Evolutionary conservation across 2,888 invertebrate genomes (phyloP), one percentile per base, ranked within the genome.

Genomic region (Drepana falcataria): DNA sequence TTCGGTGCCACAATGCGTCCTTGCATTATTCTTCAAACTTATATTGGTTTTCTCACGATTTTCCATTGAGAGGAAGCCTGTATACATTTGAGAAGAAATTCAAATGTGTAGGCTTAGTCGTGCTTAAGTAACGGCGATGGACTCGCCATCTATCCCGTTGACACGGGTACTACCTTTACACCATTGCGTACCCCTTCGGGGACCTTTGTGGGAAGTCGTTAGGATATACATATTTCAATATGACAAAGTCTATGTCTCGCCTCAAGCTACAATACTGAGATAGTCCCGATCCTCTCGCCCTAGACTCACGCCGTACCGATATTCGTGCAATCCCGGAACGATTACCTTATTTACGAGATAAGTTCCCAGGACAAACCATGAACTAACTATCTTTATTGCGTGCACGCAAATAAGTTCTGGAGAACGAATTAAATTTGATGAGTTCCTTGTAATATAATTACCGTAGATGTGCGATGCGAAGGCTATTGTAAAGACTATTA

Each of bases 291-390:
- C 51, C 52, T 57, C 68, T 60, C 59, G 65, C 69, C 63, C 58
- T 6, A 41, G 59, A 61, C 78, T 85, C 87, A 87, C 87, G 85
- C 75, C 73, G 78, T 62, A 68, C 69, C 73, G 81, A 85, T 87
- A 84, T 87, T 87, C 85, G 84, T 85, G 81, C 81, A 64, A 76
- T 66, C 65, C 79, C 59, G 72, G 73, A 77, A 81, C 82, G 73
- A 82, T 88, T 88, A 88, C 87, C 89, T 88, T 83, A 87, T 87
- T 21, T 87, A 81, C 71, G 73, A 64, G 80, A 81, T 83, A 67
- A 66, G 73, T 87, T 87, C 87, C 78, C 85, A 84, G 83, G 82
- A 79, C 69, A 73, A 72, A 73, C 73, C 71, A 70, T 61, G 61
- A 21, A 21, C 60, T 59, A 63, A 60, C 60, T 65, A 65, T 73